Evolutionary conservation across 2,797 vertebrate genomes (phyloP).

Genomic region (Peromyscus eremicus): DNA sequence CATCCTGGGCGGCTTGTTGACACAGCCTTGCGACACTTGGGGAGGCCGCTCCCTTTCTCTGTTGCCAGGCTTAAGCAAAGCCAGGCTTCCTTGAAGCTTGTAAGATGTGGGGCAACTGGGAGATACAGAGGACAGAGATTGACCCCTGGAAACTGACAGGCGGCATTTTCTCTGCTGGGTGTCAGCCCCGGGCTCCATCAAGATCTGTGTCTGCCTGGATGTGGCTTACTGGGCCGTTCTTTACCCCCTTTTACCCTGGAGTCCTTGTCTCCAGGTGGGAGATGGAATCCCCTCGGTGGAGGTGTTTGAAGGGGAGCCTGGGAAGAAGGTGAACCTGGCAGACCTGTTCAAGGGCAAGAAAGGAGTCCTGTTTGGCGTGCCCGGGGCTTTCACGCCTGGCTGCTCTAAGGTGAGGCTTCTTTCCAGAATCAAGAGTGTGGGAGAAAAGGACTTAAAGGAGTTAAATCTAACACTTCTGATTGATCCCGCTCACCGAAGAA

Average conservation of each 20-base stretch:
- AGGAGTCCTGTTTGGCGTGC: conserved; percentile 94
- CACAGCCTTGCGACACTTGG: neutral
- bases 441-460: neutral
- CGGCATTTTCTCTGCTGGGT: neutral
- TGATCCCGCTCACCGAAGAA: neutral
- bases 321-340: conserved; percentile 91
- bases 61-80: neutral
- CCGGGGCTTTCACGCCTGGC: conserved; percentile 95
- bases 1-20: neutral
- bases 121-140: neutral
- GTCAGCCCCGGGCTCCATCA: neutral
- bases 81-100: neutral
- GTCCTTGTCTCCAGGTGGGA: conserved; percentile 88
- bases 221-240: neutral
- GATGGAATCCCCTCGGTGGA: conserved; percentile 91
- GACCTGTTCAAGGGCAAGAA: conserved; percentile 94
- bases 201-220: neutral
- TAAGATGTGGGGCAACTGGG: neutral
- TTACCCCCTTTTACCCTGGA: neutral
- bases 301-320: conserved; percentile 93
- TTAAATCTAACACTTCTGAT: neutral
- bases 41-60: neutral
- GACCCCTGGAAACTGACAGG: neutral
- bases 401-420: conserved; percentile 92
- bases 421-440: neutral